phyloP scores from a whole-genome alignment of 2,888 invertebrate genomes.

The Ormyrus rosae region DNA sequence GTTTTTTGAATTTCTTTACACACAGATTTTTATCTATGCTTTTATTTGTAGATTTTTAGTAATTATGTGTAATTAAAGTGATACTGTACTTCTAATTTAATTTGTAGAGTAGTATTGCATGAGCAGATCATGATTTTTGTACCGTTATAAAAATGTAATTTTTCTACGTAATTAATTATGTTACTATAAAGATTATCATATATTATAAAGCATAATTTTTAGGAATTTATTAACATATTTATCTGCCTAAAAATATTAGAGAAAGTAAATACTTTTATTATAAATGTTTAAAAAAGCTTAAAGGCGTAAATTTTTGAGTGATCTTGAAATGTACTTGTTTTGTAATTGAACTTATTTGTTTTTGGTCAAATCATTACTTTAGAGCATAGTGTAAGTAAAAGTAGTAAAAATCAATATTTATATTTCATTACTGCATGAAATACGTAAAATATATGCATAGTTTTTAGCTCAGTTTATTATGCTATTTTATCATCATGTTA shows the following conservation, averaged over 20 bases:
- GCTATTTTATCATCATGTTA: background rate
- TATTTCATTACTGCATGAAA: slow-evolving; percentile 22
- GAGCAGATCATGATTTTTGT: slow-evolving; percentile 51
- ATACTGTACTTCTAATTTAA: slow-evolving; percentile 37
- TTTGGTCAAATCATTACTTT: no score
- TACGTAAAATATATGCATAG: slow-evolving; percentile 7
- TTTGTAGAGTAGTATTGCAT: slow-evolving; percentile 38
- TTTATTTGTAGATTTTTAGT: slow-evolving; percentile 16
- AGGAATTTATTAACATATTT: slow-evolving; percentile 22
- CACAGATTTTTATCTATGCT: slow-evolving; percentile 13
- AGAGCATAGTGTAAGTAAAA: no score
- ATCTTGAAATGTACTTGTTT: slow-evolving; percentile 16
- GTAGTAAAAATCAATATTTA: background rate
- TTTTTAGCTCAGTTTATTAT: background rate
- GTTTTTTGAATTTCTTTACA: no score
- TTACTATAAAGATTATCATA: slow-evolving; percentile 46
- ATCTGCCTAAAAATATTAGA: background rate
- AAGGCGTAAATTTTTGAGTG: background rate
- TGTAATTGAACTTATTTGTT: background rate
- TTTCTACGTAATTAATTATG: slow-evolving; percentile 43
- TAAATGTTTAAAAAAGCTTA: background rate
- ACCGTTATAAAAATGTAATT: slow-evolving; percentile 26
- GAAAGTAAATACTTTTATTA: slow-evolving; percentile 9
- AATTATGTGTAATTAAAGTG: slow-evolving; percentile 33
- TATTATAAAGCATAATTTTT: slow-evolving; percentile 38